Base-by-base conservation (phyloP, 2,113 vertebrate species). In the Gorsachius goisagi region DNA sequence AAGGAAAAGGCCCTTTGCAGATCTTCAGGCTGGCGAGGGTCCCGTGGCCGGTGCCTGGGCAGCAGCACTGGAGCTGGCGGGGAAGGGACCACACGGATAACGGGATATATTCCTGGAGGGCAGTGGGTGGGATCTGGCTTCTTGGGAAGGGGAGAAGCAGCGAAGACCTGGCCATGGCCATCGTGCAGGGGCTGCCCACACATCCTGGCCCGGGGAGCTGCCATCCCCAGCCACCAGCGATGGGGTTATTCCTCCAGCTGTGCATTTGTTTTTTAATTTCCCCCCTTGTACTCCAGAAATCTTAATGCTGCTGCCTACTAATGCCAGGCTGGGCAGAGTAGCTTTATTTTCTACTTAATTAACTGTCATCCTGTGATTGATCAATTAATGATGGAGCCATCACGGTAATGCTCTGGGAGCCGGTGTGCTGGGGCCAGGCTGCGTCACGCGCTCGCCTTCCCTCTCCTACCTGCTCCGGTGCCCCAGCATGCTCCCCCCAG, bases 321-420 rank as follows among this genome's bases (percentile, higher is more conserved):
- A 91, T 91, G 93, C 95, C 88, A 96, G 91, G 78, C 89, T 95
- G 91, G 95, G 94, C 81, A 96, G 95, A 96, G 96, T 89, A 88
- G 94, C 97, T 97, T 96, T 97, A 96, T 97, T 96, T 93, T 97
- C 94, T 91, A 90, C 92, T 94, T 95, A 93, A 92, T 95, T 96
- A 95, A 96, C 93, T 96, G 94, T 97, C 95, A 95, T 96, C 86
- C 81, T 56, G 83, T 95, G 95, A 96, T 93, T 93, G 94, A 97
- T 97, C 95, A 95, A 95, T 97, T 97, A 94, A 95, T 94, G 94
- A 94, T 95, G 94, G 85, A 94, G 91, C 93, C 91, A 94, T 92
- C 91, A 91, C 17, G 63, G 95, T 86, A 94, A 95, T 73, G 89
- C 88, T 95, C 91, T 4, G 13, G 91, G 76, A 96, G 92, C 92